Evolutionary conservation across 1,140 invertebrate genomes (phyloP).

Genomic region (Protaetia brevitarsis): DNA sequence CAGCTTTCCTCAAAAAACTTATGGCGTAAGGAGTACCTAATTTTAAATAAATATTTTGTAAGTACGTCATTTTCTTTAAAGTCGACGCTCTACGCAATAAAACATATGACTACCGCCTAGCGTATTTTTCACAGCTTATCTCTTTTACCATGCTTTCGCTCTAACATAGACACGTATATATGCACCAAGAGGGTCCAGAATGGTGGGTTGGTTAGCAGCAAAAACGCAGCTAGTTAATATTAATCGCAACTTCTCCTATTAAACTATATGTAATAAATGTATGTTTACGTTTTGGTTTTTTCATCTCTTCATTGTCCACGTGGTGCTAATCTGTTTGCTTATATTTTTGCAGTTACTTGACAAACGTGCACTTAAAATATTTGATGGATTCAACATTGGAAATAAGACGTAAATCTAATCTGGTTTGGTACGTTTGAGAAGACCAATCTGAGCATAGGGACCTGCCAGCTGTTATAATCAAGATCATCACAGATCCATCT

Average conservation of each 20-base stretch:
- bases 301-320: background rate
- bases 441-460: background rate
- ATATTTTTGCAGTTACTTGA: background rate
- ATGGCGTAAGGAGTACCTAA: conserved; percentile 54
- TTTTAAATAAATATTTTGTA: conserved; percentile 20
- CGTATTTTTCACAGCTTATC: too few relatives aligned
- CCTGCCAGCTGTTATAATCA: background rate
- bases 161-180: too few relatives aligned
- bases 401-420: background rate
- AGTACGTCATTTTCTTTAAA: background rate
- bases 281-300: too few relatives aligned
- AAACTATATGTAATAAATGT: too few relatives aligned
- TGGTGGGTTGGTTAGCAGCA: too few relatives aligned
- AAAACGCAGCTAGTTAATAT: too few relatives aligned
- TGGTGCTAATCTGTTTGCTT: background rate
- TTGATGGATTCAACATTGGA: background rate
- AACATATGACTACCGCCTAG: too few relatives aligned
- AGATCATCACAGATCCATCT: background rate
- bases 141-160: too few relatives aligned
- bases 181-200: too few relatives aligned
- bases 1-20: conserved; percentile 73
- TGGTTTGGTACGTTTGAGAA: background rate
- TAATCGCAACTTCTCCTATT: too few relatives aligned
- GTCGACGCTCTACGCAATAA: too few relatives aligned
- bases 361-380: background rate